Evolutionary conservation across 2,113 vertebrate genomes (phyloP).

Genomic region (Puma concolor): DNA sequence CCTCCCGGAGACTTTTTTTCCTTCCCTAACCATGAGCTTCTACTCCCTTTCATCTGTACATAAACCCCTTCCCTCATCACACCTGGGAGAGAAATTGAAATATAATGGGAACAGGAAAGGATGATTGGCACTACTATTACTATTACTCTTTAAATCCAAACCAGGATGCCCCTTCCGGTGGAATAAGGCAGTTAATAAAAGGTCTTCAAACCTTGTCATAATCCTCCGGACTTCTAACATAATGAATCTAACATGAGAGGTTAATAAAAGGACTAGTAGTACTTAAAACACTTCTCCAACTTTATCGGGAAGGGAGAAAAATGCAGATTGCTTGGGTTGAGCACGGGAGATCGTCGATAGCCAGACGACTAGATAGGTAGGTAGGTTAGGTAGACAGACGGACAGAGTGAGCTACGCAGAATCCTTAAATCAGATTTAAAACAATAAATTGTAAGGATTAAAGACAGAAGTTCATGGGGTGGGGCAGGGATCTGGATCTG

Average conservation of each 20-base stretch:
- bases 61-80: not conserved
- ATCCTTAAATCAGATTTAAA: not conserved
- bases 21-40: not conserved
- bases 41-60: not conserved
- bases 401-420: not conserved
- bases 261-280: not conserved
- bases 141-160: not conserved
- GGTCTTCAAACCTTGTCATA: not conserved
- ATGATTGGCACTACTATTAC: not conserved
- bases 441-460: not conserved
- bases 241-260: not conserved
- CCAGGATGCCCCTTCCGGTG: not conserved
- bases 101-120: not conserved
- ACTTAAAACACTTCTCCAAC: slow-evolving; percentile 58
- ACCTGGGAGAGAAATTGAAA: not conserved
- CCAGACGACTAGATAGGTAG: no score
- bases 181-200: not conserved
- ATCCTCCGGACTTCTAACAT: not conserved
- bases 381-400: no score
- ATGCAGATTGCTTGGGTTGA: not conserved
- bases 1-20: not conserved
- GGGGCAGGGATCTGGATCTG: not conserved
- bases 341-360: no score
- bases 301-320: not conserved
- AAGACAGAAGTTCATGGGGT: not conserved